Percentiles rank a stretch among this genome's conserved stretches.
phyloP scores from a whole-genome alignment of 2,113 vertebrate genomes.

The Phylloscopus trochilus region DNA sequence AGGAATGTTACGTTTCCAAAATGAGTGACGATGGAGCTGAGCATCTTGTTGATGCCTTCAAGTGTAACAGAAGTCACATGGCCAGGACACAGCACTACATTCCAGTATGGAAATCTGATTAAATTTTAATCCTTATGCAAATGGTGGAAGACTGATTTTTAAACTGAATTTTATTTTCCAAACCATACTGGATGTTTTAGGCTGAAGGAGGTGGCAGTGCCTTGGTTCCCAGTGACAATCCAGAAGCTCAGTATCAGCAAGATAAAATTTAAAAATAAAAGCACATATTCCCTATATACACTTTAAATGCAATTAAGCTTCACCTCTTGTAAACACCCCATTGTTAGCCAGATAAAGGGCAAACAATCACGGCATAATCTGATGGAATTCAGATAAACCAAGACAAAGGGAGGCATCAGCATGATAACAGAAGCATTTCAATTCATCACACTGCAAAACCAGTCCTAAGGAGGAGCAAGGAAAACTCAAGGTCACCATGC shows the following conservation, averaged over 20 bases:
- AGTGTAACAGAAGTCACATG: background rate
- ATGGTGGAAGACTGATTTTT: background rate
- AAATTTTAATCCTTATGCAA: slow-evolving; percentile 23
- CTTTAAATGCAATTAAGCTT: slow-evolving; percentile 33
- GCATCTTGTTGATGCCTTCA: background rate
- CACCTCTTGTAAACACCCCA: slow-evolving; percentile 11
- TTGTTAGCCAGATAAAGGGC: slow-evolving; percentile 24
- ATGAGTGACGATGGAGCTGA: background rate
- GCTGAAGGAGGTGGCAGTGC: background rate
- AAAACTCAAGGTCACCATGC: slow-evolving; percentile 49
- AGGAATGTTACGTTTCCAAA: background rate
- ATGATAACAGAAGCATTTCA: slow-evolving; percentile 37
- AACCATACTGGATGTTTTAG: background rate
- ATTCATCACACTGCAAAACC: background rate
- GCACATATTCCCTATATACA: background rate
- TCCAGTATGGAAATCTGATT: background rate
- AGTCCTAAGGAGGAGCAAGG: background rate
- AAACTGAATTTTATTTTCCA: background rate
- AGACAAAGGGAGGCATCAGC: slow-evolving; percentile 55
- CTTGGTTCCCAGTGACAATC: background rate
- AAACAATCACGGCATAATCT: slow-evolving; percentile 34
- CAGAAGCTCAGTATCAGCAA: background rate
- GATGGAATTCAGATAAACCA: slow-evolving; percentile 42
- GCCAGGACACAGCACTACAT: background rate
- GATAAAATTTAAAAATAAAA: slow-evolving; percentile 9